Conservation (phyloP, 2,113 vertebrate genomes). For the Anarrhichthys ocellatus region DNA sequence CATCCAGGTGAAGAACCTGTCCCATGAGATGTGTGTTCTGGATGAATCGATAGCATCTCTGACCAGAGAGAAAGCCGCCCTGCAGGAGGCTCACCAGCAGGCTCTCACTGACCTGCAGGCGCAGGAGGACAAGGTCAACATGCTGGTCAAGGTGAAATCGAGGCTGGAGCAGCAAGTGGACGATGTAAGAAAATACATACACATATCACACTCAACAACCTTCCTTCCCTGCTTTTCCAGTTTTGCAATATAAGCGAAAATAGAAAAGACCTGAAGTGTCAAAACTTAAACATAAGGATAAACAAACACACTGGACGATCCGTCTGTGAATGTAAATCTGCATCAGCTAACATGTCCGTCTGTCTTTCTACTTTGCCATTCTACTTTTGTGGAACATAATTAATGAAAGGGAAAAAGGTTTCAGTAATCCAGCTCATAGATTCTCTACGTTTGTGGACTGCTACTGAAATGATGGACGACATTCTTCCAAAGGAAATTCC, state of each 20-base stretch:
- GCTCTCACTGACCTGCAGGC: constrained; percentile 84
- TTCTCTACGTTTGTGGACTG: no score
- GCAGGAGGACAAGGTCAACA: constrained; percentile 88
- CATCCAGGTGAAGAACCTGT: constrained; percentile 75
- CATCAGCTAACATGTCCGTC: no score
- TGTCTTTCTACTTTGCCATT: neutral
- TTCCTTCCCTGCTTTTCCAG: no score
- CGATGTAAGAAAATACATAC: constrained; percentile 51
- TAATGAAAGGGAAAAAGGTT: neutral
- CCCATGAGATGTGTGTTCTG: constrained; percentile 86
- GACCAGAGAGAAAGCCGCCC: constrained; percentile 83
- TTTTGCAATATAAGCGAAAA: neutral
- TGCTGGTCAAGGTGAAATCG: constrained; percentile 84
- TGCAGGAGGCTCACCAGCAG: constrained; percentile 87
- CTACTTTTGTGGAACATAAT: no score
- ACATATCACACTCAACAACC: neutral
- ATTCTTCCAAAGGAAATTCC: no score
- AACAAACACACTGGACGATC: neutral
- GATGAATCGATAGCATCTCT: constrained; percentile 87
- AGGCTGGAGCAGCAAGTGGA: constrained; percentile 86
- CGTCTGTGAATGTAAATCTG: no score
- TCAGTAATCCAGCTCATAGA: no score
- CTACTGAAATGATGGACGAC: no score
- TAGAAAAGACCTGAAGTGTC: neutral
- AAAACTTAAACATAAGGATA: neutral